Conservation (phyloP, 2,113 vertebrate genomes). For the Macroglossus sobrinus region DNA sequence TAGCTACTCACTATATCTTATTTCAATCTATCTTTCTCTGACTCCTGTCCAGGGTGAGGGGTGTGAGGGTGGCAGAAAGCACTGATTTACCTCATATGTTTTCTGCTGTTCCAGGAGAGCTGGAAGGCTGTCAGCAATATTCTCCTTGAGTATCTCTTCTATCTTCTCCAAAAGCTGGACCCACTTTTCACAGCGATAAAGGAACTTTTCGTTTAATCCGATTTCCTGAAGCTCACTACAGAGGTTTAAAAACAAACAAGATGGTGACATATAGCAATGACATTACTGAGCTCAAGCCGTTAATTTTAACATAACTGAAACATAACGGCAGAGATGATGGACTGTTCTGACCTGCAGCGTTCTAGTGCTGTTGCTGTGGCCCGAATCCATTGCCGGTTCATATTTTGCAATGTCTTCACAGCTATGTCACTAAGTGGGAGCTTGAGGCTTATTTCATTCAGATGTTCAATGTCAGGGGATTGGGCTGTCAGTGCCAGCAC, state of each 20-base stretch:
- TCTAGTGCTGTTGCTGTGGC: constrained; percentile 84
- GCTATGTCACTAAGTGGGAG: constrained; percentile 84
- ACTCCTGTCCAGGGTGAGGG: not conserved
- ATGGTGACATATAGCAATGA: not conserved
- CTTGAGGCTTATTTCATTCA: constrained; percentile 90
- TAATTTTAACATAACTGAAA: not conserved
- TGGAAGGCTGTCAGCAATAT: constrained; percentile 80
- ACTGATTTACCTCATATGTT: constrained; percentile 86
- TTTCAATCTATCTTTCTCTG: not conserved
- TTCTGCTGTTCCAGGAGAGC: constrained; percentile 89
- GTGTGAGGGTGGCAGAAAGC: not conserved
- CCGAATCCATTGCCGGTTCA: constrained; percentile 87
- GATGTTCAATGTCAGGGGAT: constrained; percentile 86
- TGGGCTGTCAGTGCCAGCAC: constrained; percentile 84
- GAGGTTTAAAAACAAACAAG: constrained; percentile 43
- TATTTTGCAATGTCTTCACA: constrained; percentile 82
- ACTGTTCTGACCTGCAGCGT: constrained; percentile 85
- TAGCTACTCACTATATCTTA: not conserved
- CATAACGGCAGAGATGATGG: not conserved
- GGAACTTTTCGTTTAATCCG: constrained; percentile 84
- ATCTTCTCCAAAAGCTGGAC: constrained; percentile 89
- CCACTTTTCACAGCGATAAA: constrained; percentile 91
- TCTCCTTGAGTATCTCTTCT: constrained; percentile 83
- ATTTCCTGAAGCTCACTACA: constrained; percentile 86
- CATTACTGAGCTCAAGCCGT: rapidly evolving